Conservation (phyloP, 2,888 invertebrate species). For the Acholoe squamosa region DNA sequence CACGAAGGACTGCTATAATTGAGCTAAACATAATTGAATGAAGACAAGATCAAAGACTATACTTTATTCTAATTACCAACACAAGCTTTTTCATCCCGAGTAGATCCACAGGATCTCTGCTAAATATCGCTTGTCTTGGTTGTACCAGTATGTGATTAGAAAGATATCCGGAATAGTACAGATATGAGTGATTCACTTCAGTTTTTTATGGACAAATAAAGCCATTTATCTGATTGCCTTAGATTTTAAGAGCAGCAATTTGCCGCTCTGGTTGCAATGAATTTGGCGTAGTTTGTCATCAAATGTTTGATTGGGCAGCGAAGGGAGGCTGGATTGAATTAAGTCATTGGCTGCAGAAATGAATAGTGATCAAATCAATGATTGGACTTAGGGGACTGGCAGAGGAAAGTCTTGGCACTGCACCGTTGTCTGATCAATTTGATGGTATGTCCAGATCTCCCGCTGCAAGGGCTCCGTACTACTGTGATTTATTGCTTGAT, state of each 20-base stretch:
- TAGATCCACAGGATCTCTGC: not conserved
- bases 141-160: not conserved
- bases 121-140: not conserved
- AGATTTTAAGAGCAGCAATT: not conserved
- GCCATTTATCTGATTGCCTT: slow-evolving; percentile 31
- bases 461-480: not conserved
- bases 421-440: slow-evolving; percentile 6
- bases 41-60: slow-evolving; percentile 2
- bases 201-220: slow-evolving; percentile 20
- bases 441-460: slow-evolving; percentile 16
- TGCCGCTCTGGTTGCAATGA: slow-evolving; percentile 2
- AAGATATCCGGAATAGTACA: not conserved
- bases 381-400: not conserved
- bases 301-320: not conserved
- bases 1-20: not conserved
- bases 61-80: not conserved
- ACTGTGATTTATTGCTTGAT: slow-evolving; percentile 10
- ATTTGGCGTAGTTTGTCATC: slow-evolving; percentile 32
- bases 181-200: not conserved
- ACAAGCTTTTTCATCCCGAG: not conserved
- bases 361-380: slow-evolving; percentile 40
- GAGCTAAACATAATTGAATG: not conserved
- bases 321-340: slow-evolving; percentile 3
- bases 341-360: not conserved
- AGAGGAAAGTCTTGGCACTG: not conserved